Conservation (phyloP, 2,113 vertebrate species). For the Colossoma macropomum region DNA sequence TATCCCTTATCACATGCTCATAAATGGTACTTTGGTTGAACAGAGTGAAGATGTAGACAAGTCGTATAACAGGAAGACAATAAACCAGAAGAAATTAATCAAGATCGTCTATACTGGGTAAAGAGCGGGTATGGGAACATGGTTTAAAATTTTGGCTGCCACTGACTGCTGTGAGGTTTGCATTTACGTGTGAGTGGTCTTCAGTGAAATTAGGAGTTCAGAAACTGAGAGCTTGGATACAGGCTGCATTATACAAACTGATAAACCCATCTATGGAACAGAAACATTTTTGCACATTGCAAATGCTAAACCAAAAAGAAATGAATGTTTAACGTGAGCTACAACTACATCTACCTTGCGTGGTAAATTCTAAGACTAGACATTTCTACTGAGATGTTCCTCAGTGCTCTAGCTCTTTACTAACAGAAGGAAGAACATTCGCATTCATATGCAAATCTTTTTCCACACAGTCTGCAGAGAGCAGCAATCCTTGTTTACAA, state of each 20-base stretch:
- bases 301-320: too few species aligned
- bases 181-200: too few species aligned
- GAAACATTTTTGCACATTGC: background rate
- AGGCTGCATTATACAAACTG: background rate
- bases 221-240: background rate
- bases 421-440: constrained; percentile 4
- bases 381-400: background rate
- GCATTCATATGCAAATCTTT: constrained; percentile 68
- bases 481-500: constrained; percentile 60
- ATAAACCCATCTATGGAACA: background rate
- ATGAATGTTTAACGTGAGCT: too few species aligned
- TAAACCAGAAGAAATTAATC: background rate
- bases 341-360: too few species aligned
- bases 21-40: background rate
- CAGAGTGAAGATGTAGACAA: background rate
- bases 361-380: background rate
- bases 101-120: background rate
- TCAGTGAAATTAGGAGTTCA: too few species aligned
- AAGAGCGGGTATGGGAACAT: background rate
- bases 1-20: background rate
- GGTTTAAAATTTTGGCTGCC: too few species aligned
- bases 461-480: constrained; percentile 54
- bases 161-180: too few species aligned
- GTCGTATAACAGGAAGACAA: background rate
- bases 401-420: constrained; percentile 45